Evolutionary conservation across 2,797 vertebrate genomes (phyloP).

Genomic region (Paguma larvata): DNA sequence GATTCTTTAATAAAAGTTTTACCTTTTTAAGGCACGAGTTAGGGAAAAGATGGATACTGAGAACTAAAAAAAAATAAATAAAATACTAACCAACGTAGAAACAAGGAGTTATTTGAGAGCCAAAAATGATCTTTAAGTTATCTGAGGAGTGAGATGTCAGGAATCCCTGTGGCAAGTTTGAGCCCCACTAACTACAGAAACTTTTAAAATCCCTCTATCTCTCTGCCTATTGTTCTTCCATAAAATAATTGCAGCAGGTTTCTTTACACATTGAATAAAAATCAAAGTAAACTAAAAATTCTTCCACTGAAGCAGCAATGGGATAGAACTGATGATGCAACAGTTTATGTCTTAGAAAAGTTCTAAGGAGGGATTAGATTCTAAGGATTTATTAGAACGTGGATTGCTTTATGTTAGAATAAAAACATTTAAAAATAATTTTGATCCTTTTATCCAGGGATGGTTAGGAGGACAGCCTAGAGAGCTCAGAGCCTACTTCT

Average conservation of each 20-base stretch:
- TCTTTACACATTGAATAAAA: background rate
- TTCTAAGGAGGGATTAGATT: no score
- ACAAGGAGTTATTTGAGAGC: background rate
- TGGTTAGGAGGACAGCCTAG: background rate
- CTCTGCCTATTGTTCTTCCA: background rate
- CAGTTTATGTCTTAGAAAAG: slow-evolving; percentile 18
- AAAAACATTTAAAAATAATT: background rate
- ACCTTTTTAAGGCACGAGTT: background rate
- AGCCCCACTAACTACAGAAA: background rate
- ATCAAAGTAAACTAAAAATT: background rate
- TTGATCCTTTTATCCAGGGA: background rate
- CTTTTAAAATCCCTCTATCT: background rate
- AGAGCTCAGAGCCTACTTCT: background rate
- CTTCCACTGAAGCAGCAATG: background rate
- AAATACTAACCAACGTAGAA: background rate
- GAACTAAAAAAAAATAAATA: background rate
- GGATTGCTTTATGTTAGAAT: background rate
- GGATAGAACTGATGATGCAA: background rate
- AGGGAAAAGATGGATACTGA: background rate
- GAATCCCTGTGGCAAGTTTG: background rate
- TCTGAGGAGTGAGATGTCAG: background rate
- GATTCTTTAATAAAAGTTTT: slow-evolving; percentile 36
- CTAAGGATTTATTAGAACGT: background rate
- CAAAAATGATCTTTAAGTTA: slow-evolving; percentile 32
- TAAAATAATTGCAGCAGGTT: background rate